Conservation (phyloP, 2,888 invertebrate genomes). For the Lucinisca nassula region DNA sequence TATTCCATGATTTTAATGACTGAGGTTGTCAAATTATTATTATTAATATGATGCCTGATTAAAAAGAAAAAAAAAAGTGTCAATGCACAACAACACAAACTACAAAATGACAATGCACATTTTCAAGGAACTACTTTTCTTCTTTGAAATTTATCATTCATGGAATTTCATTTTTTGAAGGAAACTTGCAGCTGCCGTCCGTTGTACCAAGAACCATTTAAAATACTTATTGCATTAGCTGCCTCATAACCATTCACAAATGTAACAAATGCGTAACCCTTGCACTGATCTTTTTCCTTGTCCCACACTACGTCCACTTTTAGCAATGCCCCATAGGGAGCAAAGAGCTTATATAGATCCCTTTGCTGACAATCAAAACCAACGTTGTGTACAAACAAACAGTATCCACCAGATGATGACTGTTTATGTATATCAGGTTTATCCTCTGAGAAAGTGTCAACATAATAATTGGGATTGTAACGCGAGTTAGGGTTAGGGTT, state of each 20-base stretch:
- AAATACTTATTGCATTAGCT: conserved; percentile 85
- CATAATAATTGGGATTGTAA: conserved; percentile 1
- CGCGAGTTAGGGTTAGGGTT: conserved; percentile 1
- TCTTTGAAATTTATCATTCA: not conserved
- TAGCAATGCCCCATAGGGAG: conserved; percentile 87
- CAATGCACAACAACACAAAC: no score
- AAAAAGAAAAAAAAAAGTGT: no score
- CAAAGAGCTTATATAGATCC: conserved; percentile 86
- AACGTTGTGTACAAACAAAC: conserved; percentile 88
- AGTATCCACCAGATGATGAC: conserved; percentile 73
- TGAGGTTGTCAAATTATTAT: no score
- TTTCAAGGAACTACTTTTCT: no score
- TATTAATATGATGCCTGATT: no score
- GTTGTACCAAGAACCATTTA: conserved; percentile 86
- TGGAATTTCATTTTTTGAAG: conserved; percentile 57
- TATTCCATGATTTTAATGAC: no score
- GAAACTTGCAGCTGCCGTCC: conserved; percentile 87
- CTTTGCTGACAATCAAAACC: conserved; percentile 87
- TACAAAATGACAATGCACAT: no score
- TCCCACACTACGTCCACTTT: conserved; percentile 87
- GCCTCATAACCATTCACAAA: conserved; percentile 87
- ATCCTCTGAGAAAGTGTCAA: not conserved
- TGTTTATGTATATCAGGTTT: not conserved
- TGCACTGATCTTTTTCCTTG: conserved; percentile 84
- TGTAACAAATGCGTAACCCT: conserved; percentile 88